Evolutionary conservation across 2,888 invertebrate genomes (phyloP), one percentile per base, ranked within the genome.

Genomic region (Eupeodes luniger): DNA sequence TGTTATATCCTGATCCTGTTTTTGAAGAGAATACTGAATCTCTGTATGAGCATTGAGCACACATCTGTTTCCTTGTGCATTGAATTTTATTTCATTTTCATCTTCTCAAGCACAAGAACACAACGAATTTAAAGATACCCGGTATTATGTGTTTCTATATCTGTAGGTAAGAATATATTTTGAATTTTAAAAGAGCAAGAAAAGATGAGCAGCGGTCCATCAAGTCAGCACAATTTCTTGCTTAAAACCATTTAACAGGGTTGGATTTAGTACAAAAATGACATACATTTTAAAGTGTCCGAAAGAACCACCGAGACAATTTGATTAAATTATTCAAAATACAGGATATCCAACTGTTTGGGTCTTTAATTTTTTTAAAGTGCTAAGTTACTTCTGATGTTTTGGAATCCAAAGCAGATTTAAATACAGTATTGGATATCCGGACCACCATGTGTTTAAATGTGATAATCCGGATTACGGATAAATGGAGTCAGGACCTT

Each of bases 1-100:
- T 27, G 27, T 27, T 27, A 34, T 51, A 47, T n/a, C 9, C 47
- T 14, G 9, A n/a, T 34, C n/a, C 40, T 47, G 19, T 47, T 11
- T 4, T 16, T 12, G 1, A 11, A n/a, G n/a, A 44, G 27, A 59
- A 72, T 16, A 72, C 72, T 72, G 12, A 11, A 47, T 47, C 59
- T 34, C 55, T 57, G 6, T 49, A 27, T 1, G 5, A 59, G 34
- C 72, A 34, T 47, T 72, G 72, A 59, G 70, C 70, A 72, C 72
- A 72, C 72, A 72, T 72, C 59, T 72, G 72, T 34, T 72, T 72
- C 44, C 34, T 72, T 59, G 47, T 66, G 57, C 44, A 49, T 59
- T 34, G 72, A 72, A 72, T 72, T 27, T 72, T 72, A 72, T 72
- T 72, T 47, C 47, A 59, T 47, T 11, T 55, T 27, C n/a, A 55